Base-by-base conservation (phyloP, 2,888 invertebrate genomes). In the Lampropteryx suffumata region DNA sequence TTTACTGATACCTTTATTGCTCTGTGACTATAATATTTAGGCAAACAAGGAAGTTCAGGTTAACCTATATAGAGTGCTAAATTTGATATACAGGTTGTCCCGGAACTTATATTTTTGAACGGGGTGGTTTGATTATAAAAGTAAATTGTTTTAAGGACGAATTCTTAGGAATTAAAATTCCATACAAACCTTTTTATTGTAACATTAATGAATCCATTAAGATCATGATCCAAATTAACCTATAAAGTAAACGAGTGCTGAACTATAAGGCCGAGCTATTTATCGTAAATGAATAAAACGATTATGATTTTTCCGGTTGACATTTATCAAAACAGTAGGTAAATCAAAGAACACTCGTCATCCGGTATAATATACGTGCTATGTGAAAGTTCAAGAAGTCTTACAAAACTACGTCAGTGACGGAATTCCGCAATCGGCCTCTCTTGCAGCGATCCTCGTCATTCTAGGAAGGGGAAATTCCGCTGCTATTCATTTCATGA, bases 371-470 rank as follows among this genome's bases (percentile, higher is more conserved):
- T n/a, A n/a, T n/a, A 29, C 14, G 21, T 43, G 14, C 30, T 51
- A 24, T 24, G 52, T 43, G 52, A 47, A 52, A 52, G 52, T 52
- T 43, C 46, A 52, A 52, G 42, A 45, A 26, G 26, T 42, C 50
- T 39, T 43, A 37, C 24, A 35, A 42, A 37, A 37, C 26, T 36
- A 30, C 36, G 41, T 41, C 35, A 48, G 27, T 13, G 13, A 30
- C 21, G 28, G 28, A 39, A 39, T 50, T 44, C 40, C 44, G 43
- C 24, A 50, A 50, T 44, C 43, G 36, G 17, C 10, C 28, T 48
- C 30, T 30, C 12, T 34, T 14, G 34, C 27, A 0, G 11, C 21
- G 26, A 26, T 26, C 41, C 13, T 24, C 24, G 13, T n/a, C 33
- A 9, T 42, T 40, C 13, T 44, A 40, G 44, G 29, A 40, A 45